Evolutionary conservation across 1,140 invertebrate species (phyloP), one percentile per base, ranked within the genome.

Genomic region (Propsilocerus akamusi): DNA sequence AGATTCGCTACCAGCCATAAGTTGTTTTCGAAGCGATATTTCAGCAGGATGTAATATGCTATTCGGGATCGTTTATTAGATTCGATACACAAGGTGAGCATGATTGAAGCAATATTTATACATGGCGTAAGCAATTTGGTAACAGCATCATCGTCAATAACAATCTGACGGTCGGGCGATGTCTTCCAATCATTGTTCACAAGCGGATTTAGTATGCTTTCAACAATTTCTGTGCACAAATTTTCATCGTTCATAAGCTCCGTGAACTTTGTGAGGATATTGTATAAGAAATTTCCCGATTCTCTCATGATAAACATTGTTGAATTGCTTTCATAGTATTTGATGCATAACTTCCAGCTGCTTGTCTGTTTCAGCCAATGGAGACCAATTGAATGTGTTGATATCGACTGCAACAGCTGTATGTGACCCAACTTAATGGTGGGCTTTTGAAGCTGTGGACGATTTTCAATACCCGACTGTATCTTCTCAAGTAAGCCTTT

Each of bases 221-320:
- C 41, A 22, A 77, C 59, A 5, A 78, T 66, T 53, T 72, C 65
- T 22, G 68, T 58, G 23, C 72, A 73, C 3, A 72, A 58, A 11
- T 64, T 58, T 28, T 66, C 59, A 53, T 63, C 59, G 0, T 67
- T 55, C 8, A 53, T 52, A 53, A 73, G 68, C 5, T 65, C 62
- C 32, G 62, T 63, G 50, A 70, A 72, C 30, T 67, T 61, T 52
- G 68, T 62, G 5, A 78, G 53, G 51, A 78, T 61, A 17, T 64
- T 57, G 32, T 67, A 72, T 1, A 80, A 57, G 53, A 78, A 71
- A 25, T 67, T 64, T 26, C 73, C 68, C 6, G 73, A 72, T 52
- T 75, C 73, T 17, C 70, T 65, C 0, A 71, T 71, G n/a, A 80
- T 70, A 53, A 79, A 80, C 53, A 79, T 57, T 6, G 77, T 80